Evolutionary conservation across 2,888 invertebrate genomes (phyloP), one percentile per base, ranked within the genome.

Genomic region (Drosophila basisetae): DNA sequence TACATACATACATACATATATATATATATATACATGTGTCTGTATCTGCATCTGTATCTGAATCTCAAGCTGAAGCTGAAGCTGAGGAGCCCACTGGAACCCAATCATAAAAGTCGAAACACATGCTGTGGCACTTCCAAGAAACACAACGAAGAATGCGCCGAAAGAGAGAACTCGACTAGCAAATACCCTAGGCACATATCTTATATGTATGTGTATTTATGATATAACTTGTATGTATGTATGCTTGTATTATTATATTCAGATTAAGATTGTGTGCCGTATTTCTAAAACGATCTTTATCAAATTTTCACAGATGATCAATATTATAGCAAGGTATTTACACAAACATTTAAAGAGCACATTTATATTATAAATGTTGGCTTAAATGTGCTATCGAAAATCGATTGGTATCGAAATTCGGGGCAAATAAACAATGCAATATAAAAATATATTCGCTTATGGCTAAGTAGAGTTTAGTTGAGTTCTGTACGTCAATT

Each of bases 81-180:
- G 60, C 41, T 59, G 66, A 49, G 52, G 54, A 54, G 35, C 39
- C 39, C 39, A 58, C 22, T 54, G 28, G 25, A 47, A 5, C 70
- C n/a, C 52, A 64, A 60, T 35, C 53, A 61, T 53, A 74, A 49
- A 58, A 25, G 25, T 30, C 50, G 43, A 74, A 73, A 68, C 81
- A 77, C 70, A 80, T 81, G 83, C 64, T 71, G 56, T 25, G 61
- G 54, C 55, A 53, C 56, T 71, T 80, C 58, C 80, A 70, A 83
- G 83, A 68, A 73, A 66, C 67, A 54, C 13, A 54, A 50, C 47
- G 22, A 43, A 53, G 22, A 63, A 76, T 59, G 47, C 49, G 49
- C 37, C 13, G 7, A 16, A 25, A 25, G 25, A 9, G 22, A 4
- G 4, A 16, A 4, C 25, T 16, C 47, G 47, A 4, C 47, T 25